A percentile compares a stretch with the other conserved stretches of the same genome.
Evolutionary conservation across 2,888 invertebrate genomes (phyloP).

Genomic region (Cheilosia vulpina): DNA sequence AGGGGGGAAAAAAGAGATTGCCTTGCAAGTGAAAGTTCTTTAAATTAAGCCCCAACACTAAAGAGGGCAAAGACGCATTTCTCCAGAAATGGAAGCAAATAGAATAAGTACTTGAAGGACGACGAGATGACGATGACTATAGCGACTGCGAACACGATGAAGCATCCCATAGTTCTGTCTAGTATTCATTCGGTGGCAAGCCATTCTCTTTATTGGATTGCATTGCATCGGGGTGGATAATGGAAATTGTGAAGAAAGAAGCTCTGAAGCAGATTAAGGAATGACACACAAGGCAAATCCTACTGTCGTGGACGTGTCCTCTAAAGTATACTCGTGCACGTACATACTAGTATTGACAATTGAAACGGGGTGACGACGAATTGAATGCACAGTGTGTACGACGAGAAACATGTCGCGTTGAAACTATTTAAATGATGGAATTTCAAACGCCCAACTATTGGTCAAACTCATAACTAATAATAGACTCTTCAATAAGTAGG

Average conservation of each 20-base stretch:
- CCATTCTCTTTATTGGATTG: slow-evolving; percentile 56
- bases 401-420: no score
- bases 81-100: slow-evolving; percentile 17
- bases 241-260: slow-evolving; percentile 33
- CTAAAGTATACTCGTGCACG: no score
- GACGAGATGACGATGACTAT: neutral
- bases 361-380: no score
- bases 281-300: slow-evolving; percentile 32
- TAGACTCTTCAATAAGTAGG: no score
- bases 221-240: slow-evolving; percentile 22
- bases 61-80: slow-evolving; percentile 17
- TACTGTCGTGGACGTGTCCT: slow-evolving; percentile 24
- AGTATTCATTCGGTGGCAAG: slow-evolving; percentile 3
- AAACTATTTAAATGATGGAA: no score
- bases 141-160: neutral
- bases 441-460: no score
- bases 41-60: slow-evolving; percentile 42
- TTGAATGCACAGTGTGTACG: no score
- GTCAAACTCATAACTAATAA: no score
- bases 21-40: slow-evolving; percentile 28
- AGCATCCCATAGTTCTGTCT: neutral
- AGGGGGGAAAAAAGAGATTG: neutral
- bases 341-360: no score
- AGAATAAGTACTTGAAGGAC: slow-evolving; percentile 31
- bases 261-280: slow-evolving; percentile 40